Evolutionary conservation across 2,888 invertebrate genomes (phyloP).

Genomic region (Acleris laterana): DNA sequence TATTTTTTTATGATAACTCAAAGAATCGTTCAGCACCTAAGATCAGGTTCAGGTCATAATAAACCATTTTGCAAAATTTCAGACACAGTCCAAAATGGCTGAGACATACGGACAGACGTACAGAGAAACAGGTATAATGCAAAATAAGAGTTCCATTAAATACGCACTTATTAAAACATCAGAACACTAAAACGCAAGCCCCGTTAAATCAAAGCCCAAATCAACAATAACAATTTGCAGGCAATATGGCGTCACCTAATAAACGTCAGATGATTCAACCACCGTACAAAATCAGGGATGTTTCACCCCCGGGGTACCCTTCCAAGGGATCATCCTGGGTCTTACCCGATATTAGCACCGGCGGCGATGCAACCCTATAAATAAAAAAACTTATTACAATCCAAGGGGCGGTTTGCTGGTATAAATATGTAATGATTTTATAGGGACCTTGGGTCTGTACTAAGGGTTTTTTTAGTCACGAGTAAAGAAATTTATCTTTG

Average conservation of each 20-base stretch:
- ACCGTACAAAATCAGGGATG: conserved; percentile 66
- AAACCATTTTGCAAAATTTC: no score
- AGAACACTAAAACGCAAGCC: not conserved
- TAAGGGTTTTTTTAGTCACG: conserved; percentile 34
- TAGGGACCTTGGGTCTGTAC: conserved; percentile 45
- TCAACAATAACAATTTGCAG: conserved; percentile 51
- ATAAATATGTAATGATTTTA: conserved; percentile 67
- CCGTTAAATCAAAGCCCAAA: not conserved
- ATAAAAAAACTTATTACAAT: conserved; percentile 79
- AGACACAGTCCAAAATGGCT: no score
- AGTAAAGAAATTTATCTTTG: no score
- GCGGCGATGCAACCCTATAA: conserved; percentile 71
- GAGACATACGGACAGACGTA: no score
- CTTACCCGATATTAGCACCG: conserved; percentile 79
- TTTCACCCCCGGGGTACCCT: conserved; percentile 50
- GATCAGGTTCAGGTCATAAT: no score
- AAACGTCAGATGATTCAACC: conserved; percentile 64
- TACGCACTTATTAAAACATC: not conserved
- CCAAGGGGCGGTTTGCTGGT: conserved; percentile 54
- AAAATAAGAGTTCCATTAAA: not conserved
- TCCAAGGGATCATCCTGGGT: conserved; percentile 68
- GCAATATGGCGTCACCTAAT: conserved; percentile 63
- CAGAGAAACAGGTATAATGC: no score
- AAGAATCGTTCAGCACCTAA: no score
- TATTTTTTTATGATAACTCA: no score